Evolutionary conservation across 2,797 vertebrate genomes (phyloP).

Genomic region (Melanotaenia boesemani): DNA sequence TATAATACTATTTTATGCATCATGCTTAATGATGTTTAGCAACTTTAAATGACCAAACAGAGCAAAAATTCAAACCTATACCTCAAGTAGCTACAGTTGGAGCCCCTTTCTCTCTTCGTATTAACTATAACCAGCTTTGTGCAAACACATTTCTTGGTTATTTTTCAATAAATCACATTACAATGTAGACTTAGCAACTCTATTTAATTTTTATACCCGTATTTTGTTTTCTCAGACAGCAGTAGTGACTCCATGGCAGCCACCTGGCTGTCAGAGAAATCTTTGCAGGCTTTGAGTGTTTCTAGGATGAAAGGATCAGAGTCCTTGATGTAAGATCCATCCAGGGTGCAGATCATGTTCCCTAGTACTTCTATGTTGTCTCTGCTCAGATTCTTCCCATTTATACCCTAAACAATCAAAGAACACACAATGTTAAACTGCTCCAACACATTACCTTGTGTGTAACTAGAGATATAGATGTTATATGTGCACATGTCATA

Average conservation of each 20-base stretch:
- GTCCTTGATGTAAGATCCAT: constrained; percentile 64
- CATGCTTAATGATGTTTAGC: too few relatives aligned
- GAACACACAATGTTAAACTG: neutral
- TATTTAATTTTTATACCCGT: constrained; percentile 62
- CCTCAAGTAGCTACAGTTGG: too few relatives aligned
- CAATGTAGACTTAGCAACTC: neutral
- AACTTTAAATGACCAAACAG: too few relatives aligned
- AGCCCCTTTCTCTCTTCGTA: too few relatives aligned
- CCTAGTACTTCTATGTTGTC: constrained; percentile 70
- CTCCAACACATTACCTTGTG: neutral
- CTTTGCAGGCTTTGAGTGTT: constrained; percentile 73
- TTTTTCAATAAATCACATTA: too few relatives aligned
- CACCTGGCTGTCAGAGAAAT: constrained; percentile 69
- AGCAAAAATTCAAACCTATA: too few relatives aligned
- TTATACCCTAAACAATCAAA: constrained; percentile 68
- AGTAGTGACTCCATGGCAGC: constrained; percentile 63
- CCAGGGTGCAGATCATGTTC: constrained; percentile 74
- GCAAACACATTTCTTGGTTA: too few relatives aligned
- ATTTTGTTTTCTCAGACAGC: constrained; percentile 67
- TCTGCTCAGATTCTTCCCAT: constrained; percentile 49
- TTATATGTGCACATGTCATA: too few relatives aligned
- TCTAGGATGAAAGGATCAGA: constrained; percentile 76
- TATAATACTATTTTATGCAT: too few relatives aligned
- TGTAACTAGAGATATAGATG: neutral
- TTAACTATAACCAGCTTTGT: too few relatives aligned